Percentiles rank a stretch among this genome's conserved stretches.
phyloP scores from a whole-genome alignment of 1,140 invertebrate species.

The Stegodyphus dumicola region DNA sequence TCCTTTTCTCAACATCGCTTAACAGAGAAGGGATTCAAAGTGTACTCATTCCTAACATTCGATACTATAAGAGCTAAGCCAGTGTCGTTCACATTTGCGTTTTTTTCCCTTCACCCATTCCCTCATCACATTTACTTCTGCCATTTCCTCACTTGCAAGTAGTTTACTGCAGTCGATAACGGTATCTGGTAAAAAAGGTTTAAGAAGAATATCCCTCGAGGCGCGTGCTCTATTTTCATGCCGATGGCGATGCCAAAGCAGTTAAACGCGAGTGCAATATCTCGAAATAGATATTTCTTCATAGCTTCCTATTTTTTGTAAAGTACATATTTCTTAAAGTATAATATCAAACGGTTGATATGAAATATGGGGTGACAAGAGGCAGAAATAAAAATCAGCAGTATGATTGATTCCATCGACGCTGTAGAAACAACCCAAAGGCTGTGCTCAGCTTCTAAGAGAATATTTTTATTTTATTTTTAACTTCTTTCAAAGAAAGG shows the following conservation, averaged over 20 bases:
- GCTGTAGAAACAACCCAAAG: no score
- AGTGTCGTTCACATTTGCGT: no score
- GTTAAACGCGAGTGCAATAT: slow-evolving; percentile 44
- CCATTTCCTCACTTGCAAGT: slow-evolving; percentile 14
- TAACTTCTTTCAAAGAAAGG: no score
- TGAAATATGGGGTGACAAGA: slow-evolving; percentile 32
- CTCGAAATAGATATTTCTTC: slow-evolving; percentile 54
- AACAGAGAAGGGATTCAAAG: no score
- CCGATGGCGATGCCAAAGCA: slow-evolving; percentile 41
- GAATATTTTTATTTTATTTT: no score
- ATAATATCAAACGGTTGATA: not conserved
- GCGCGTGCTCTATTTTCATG: slow-evolving; percentile 47
- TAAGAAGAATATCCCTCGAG: slow-evolving; percentile 40
- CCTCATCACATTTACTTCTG: slow-evolving; percentile 14
- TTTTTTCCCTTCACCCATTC: not conserved
- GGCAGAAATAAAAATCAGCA: slow-evolving; percentile 26
- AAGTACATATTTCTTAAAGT: slow-evolving; percentile 15
- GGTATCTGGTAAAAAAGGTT: slow-evolving; percentile 50
- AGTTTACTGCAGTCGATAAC: slow-evolving; percentile 55
- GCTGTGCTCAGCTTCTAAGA: no score
- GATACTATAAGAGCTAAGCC: no score
- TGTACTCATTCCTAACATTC: no score
- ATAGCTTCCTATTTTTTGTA: slow-evolving; percentile 23
- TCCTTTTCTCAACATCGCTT: no score
- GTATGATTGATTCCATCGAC: no score